Base-by-base conservation (phyloP, 2,888 invertebrate genomes). In the Agrotis clavis region DNA sequence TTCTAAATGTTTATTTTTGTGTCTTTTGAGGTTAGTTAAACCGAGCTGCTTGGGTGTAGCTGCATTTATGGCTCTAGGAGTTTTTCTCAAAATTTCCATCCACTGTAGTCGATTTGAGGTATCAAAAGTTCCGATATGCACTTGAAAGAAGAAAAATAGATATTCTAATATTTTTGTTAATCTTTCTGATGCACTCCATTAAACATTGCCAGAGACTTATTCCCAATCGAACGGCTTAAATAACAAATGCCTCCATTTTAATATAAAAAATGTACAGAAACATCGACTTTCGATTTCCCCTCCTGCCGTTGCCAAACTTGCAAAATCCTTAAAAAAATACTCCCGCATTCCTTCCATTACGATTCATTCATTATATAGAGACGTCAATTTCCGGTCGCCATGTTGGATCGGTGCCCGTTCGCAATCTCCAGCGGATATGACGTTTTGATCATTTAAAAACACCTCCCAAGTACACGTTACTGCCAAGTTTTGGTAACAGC, bases 371-470 rank as follows among this genome's bases (percentile, higher is more conserved):
- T 92, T 90, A 90, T 88, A 86, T 86, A 84, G 90, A 90, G 88
- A 87, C 87, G 88, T 90, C 91, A 93, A 92, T 91, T 90, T 93
- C 93, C 92, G 92, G 90, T 79, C 77, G 91, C 92, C 92, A 92
- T 92, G 83, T 91, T 91, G 92, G 89, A 91, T 89, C 88, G 86
- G 76, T 88, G 91, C 89, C 89, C 90, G 88, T 81, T 83, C 76
- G 84, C 88, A 87, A 90, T 90, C 88, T 89, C 82, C 74, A 86
- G 85, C 91, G 92, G 92, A 92, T 89, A 89, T 92, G 91, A 91
- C 88, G 91, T 89, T 89, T 89, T 89, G 90, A 91, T 91, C 88
- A 89, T 92, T 90, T 89, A 89, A 91, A 89, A 88, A 86, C 85
- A 83, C 63, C 79, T 77, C 72, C 81, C 73, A 81, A 84, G 70